Conservation (phyloP, 2,113 vertebrate species). For the Aramus guarauna region DNA sequence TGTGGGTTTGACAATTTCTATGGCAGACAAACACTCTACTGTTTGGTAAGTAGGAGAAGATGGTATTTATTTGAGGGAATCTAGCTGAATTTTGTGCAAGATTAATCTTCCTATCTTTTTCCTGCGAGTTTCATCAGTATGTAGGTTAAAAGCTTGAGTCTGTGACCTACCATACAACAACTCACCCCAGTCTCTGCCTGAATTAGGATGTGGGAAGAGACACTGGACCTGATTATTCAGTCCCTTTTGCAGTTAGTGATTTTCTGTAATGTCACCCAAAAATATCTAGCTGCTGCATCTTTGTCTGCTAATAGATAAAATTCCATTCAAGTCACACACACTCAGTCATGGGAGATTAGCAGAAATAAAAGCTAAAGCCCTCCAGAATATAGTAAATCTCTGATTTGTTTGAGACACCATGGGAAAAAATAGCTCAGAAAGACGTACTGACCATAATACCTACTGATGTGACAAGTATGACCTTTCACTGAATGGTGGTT, state of each 20-base stretch:
- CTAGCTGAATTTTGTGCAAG: neutral
- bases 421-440: neutral
- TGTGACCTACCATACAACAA: neutral
- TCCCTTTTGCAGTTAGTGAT: neutral
- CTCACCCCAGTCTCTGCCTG: neutral
- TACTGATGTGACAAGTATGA: neutral
- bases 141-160: neutral
- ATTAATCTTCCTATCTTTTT: neutral
- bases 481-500: neutral
- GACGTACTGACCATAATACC: neutral
- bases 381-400: neutral
- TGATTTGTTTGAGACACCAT: neutral
- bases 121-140: neutral
- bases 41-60: neutral
- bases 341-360: neutral
- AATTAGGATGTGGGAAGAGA: neutral
- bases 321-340: neutral
- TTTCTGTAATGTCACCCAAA: neutral
- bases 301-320: neutral
- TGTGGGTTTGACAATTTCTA: neutral
- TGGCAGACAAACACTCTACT: neutral
- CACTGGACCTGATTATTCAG: neutral
- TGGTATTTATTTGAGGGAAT: neutral
- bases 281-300: neutral
- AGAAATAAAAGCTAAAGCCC: neutral